These are phyloP conservation scores for Cebus imitator DNA, from an alignment of 2,113 vertebrate species.

Conservation along the genomic window DNA sequence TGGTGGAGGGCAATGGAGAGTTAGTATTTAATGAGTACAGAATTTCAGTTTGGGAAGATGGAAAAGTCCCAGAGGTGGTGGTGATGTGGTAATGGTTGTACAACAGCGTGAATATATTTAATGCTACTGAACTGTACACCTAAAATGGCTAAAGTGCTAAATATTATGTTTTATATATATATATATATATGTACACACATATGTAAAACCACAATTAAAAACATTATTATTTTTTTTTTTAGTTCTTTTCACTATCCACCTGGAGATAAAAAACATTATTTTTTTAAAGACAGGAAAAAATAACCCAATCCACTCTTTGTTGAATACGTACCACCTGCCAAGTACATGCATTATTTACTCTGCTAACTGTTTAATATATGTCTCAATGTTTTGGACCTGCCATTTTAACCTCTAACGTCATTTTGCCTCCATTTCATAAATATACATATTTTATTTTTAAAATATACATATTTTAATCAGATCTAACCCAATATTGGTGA, in stretches of 20 bases:
- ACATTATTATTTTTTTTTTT: neutral
- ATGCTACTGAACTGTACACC: neutral
- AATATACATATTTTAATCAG: neutral
- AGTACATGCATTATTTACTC: neutral
- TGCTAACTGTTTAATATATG: neutral
- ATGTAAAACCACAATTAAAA: neutral
- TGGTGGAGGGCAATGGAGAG: neutral
- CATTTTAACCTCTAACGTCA: neutral
- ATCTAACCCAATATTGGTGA: neutral
- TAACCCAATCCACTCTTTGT: neutral
- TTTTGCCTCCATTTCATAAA: neutral
- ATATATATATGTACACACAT: neutral
- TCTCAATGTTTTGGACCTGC: neutral
- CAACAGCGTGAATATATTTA: neutral
- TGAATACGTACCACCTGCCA: neutral
- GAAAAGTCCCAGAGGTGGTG: neutral
- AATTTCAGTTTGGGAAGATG: neutral
- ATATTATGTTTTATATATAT: neutral
- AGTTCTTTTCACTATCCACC: no score
- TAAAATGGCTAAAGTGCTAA: neutral
- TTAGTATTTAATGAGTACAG: neutral
- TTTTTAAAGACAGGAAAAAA: neutral
- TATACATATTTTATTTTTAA: neutral
- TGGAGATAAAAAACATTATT: neutral
- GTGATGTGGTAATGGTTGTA: neutral